Conservation (phyloP, 1,140 invertebrate species). For the Zaprionus inermis region DNA sequence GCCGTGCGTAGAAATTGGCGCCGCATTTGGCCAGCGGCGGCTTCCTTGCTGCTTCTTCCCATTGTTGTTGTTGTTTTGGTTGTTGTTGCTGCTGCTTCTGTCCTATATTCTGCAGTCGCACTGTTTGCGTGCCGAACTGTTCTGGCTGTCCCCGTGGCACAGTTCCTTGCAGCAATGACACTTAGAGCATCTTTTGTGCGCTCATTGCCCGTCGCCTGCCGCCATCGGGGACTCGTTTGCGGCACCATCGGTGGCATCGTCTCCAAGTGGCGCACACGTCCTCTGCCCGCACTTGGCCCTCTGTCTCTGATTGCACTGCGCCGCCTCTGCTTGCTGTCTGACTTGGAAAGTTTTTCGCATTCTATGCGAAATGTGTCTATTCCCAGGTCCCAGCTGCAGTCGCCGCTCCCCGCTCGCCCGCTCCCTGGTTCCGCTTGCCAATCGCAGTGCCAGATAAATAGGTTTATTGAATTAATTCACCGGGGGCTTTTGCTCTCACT, state of each 20-base stretch:
- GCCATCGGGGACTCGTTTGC: slow-evolving; percentile 78
- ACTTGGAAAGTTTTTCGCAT: slow-evolving; percentile 75
- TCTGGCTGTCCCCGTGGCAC: slow-evolving; percentile 67
- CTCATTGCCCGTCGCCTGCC: slow-evolving; percentile 69
- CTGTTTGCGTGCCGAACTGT: slow-evolving; percentile 19
- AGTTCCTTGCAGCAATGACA: slow-evolving; percentile 75
- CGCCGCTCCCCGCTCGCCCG: slow-evolving; percentile 17
- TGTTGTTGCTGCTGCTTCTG: slow-evolving; percentile 33
- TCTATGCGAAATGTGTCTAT: slow-evolving; percentile 58
- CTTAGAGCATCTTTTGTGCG: slow-evolving; percentile 74
- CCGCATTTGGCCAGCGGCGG: slow-evolving; percentile 36
- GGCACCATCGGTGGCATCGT: slow-evolving; percentile 59
- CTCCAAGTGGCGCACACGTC: slow-evolving; percentile 28
- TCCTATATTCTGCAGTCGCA: slow-evolving; percentile 47
- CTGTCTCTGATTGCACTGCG: slow-evolving; percentile 68
- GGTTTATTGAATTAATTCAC: slow-evolving; percentile 80
- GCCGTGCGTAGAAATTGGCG: slow-evolving; percentile 59
- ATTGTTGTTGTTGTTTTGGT: background rate
- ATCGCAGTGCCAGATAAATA: slow-evolving; percentile 65
- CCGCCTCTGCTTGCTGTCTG: slow-evolving; percentile 33
- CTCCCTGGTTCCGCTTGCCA: slow-evolving; percentile 6
- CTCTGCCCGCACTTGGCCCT: slow-evolving; percentile 5
- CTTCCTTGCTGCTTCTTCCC: background rate
- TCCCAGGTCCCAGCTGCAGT: slow-evolving; percentile 27
- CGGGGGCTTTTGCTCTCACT: slow-evolving; percentile 25